Evolutionary conservation across 2,113 vertebrate species (phyloP).

Genomic region (Vimba vimba): DNA sequence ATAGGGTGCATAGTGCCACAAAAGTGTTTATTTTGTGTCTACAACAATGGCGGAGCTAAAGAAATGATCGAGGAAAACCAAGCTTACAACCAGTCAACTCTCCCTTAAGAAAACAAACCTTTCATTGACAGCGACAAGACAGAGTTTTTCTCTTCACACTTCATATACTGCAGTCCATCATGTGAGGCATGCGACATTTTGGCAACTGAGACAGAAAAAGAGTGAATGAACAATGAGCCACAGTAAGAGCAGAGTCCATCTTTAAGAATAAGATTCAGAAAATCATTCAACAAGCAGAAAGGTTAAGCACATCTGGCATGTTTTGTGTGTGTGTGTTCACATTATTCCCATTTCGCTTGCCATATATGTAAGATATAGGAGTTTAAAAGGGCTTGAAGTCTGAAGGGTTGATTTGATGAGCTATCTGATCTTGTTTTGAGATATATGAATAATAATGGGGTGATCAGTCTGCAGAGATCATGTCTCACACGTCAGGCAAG

Average conservation of each 20-base stretch:
- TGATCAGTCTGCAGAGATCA: no score
- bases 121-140: slow-evolving; percentile 45
- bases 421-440: no score
- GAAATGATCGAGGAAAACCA: background rate
- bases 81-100: background rate
- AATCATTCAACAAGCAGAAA: background rate
- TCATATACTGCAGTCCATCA: background rate
- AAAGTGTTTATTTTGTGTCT: background rate
- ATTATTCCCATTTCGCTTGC: no score
- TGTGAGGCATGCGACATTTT: slow-evolving; percentile 24
- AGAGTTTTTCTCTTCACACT: slow-evolving; percentile 21
- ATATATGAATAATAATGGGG: no score
- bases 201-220: slow-evolving; percentile 28
- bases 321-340: no score
- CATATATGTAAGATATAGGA: no score
- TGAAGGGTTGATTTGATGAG: no score
- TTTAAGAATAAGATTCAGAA: no score
- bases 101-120: slow-evolving; percentile 25
- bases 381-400: no score
- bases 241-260: no score
- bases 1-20: background rate
- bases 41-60: background rate
- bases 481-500: no score
- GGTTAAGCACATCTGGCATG: background rate
- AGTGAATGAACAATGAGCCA: background rate